A percentile compares a stretch with the other conserved stretches of the same genome.
Conservation (phyloP, 2,797 vertebrate genomes). For the Galago senegalensis region DNA sequence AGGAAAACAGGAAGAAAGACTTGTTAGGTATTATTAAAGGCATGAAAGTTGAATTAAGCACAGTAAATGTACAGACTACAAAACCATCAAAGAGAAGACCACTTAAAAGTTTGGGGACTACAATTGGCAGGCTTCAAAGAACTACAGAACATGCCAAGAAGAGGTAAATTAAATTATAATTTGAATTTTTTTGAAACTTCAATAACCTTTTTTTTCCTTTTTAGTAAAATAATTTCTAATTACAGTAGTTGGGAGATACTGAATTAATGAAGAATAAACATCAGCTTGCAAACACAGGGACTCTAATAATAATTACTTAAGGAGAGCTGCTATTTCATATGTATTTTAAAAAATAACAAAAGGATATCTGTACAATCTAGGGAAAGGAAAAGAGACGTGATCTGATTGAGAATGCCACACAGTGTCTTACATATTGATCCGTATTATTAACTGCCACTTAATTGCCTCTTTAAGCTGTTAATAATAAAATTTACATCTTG, state of each 20-base stretch:
- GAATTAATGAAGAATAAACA: slow-evolving; percentile 15
- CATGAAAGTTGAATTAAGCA: slow-evolving; percentile 95
- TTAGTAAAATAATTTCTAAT: slow-evolving; percentile 33
- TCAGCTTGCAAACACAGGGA: background rate
- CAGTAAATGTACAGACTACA: slow-evolving; percentile 87
- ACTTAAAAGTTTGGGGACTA: slow-evolving; percentile 79
- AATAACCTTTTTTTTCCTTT: slow-evolving; percentile 24
- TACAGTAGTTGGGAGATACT: background rate
- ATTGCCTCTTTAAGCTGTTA: slow-evolving; percentile 49
- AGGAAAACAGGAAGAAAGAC: slow-evolving; percentile 88
- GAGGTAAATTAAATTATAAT: slow-evolving; percentile 88
- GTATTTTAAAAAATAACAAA: background rate
- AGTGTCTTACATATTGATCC: background rate
- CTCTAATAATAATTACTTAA: slow-evolving; percentile 5
- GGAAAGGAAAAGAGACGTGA: background rate
- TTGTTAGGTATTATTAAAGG: slow-evolving; percentile 92
- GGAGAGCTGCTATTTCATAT: background rate
- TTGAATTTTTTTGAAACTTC: slow-evolving; percentile 46
- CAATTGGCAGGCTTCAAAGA: slow-evolving; percentile 88
- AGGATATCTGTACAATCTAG: background rate
- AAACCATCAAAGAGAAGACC: slow-evolving; percentile 66
- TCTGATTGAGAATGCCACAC: slow-evolving; percentile 4
- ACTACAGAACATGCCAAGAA: slow-evolving; percentile 78
- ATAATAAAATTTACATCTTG: slow-evolving; percentile 2
- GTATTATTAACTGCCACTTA: slow-evolving; percentile 25